Percentiles rank a stretch among this genome's conserved stretches.
phyloP scores from a whole-genome alignment of 2,797 vertebrate genomes.

The Pelodytes ibericus region DNA sequence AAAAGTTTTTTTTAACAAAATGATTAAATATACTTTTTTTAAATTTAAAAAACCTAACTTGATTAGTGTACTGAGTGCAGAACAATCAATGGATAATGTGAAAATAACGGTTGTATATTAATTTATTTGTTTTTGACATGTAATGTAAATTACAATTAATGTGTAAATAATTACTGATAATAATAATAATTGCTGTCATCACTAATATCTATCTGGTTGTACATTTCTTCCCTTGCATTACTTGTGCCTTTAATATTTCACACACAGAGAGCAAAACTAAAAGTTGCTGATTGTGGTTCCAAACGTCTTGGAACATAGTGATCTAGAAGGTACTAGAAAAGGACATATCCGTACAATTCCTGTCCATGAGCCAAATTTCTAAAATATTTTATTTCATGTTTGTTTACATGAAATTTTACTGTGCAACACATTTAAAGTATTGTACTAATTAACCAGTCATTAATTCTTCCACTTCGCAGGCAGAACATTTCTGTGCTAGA shows the following conservation, averaged over 20 bases:
- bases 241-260: not conserved
- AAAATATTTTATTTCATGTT: not conserved
- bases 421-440: slow-evolving; percentile 8
- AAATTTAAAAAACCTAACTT: too few relatives aligned
- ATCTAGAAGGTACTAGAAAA: not conserved
- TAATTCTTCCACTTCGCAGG: slow-evolving; percentile 42
- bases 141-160: too few relatives aligned
- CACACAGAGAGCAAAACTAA: not conserved
- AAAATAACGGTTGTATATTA: too few relatives aligned
- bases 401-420: slow-evolving; percentile 25
- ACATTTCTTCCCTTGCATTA: not conserved
- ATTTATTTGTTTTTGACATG: too few relatives aligned
- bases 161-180: too few relatives aligned
- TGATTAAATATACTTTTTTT: too few relatives aligned
- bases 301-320: slow-evolving; percentile 16
- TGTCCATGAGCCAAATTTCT: slow-evolving; percentile 1
- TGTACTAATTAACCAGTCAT: slow-evolving; percentile 39
- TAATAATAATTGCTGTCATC: too few relatives aligned
- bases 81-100: too few relatives aligned
- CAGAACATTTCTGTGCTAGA: slow-evolving; percentile 41
- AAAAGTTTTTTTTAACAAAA: too few relatives aligned
- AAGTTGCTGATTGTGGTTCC: not conserved
- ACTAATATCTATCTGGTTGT: too few relatives aligned
- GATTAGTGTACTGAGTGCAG: too few relatives aligned
- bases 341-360: not conserved